Base-by-base conservation (phyloP, 2,888 invertebrate species). In the Andrena hattorfiana region DNA sequence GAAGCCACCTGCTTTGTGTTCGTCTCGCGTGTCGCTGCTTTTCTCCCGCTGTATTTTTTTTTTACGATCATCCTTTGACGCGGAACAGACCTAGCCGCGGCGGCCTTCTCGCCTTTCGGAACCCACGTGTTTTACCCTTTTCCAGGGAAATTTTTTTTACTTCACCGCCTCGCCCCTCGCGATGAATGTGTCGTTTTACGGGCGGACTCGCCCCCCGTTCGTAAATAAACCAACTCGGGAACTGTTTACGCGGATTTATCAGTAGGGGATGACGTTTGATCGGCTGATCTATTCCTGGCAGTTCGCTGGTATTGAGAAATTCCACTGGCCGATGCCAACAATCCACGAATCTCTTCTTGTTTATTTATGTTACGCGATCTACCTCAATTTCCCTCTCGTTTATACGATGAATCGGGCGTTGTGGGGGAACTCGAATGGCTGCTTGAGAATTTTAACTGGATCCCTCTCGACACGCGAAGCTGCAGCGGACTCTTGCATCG, bases 281-380 rank as follows among this genome's bases (percentile, higher is more conserved):
- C 72, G 63, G 60, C 51, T 59, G 48, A 48, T 83, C 76, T 88
- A 88, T 89, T 89, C 67, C 60, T 63, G 68, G 59, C 60, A 10
- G 63, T 30, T 63, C 48, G 28, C 26, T 35, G 60, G 60, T 76
- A 78, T 84, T 70, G 71, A 80, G 87, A 85, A 73, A 82, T 82
- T 82, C 72, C 77, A 48, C 23, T 42, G 66, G 20, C 10, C 73
- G 26, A 83, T 68, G 78, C 73, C 82, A 75, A 56, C 26, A 42
- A 70, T 63, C 56, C 66, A 51, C 59, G 48, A 69, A 67, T 26
- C 8, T 32, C 35, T n/a, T 26, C 16, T 6, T 26, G 73, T 77
- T 85, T 82, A 81, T 89, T 89, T 84, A 81, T 67, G 74, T 60
- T 73, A 35, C 82, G 54, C 79, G 83, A 88, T 83, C 81, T 85